phyloP scores from a whole-genome alignment of 2,113 vertebrate species.

The Gobio gobio region DNA sequence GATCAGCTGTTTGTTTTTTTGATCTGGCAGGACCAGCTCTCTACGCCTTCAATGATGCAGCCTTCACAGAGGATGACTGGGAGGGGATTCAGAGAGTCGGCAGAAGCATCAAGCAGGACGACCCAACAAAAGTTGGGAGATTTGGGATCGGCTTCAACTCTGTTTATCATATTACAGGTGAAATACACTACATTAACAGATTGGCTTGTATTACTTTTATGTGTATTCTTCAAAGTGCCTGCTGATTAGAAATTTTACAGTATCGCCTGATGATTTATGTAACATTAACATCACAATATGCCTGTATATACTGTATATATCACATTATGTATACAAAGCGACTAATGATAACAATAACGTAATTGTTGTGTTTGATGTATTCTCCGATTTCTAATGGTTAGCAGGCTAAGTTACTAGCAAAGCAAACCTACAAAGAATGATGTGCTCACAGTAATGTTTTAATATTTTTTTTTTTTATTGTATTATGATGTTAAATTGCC shows the following conservation, averaged over 20 bases:
- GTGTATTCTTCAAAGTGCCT: background rate
- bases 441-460: no score
- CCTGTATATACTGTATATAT: no score
- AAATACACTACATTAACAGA: constrained; percentile 17
- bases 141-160: constrained; percentile 88
- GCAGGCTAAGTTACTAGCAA: no score
- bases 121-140: constrained; percentile 81
- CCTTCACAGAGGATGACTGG: constrained; percentile 81
- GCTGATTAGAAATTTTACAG: background rate
- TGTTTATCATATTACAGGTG: constrained; percentile 85
- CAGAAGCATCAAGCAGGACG: constrained; percentile 78
- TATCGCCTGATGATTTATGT: background rate
- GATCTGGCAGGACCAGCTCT: constrained; percentile 80
- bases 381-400: no score
- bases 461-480: no score
- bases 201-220: background rate
- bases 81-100: constrained; percentile 77
- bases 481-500: no score
- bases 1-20: background rate
- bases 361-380: no score
- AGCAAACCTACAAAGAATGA: no score
- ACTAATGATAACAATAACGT: no score
- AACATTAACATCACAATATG: background rate
- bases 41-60: constrained; percentile 81
- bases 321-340: no score